Base-by-base conservation (phyloP, 2,888 invertebrate genomes). In the Microctonus hyperodae region DNA sequence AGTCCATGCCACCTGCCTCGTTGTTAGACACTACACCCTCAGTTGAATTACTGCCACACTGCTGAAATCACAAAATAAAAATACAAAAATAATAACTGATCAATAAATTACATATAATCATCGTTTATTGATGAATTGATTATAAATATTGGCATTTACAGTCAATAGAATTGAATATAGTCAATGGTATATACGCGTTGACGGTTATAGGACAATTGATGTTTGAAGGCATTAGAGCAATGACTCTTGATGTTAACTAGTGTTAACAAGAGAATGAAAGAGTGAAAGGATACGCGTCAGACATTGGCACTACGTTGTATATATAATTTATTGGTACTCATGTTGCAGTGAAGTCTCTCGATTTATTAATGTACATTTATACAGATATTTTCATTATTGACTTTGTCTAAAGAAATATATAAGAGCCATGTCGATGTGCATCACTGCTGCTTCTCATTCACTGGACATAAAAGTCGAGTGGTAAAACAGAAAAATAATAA, bases 1-100 rank as follows among this genome's bases (percentile, higher is more conserved):
- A 92, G 86, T 93, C 93, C 92, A 93, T 92, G 85, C 91, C 91
- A 86, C 88, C 77, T 62, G 72, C 76, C 51, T 75, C 75, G 66
- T 57, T 69, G 58, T 67, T 72, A 63, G 72, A 69, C 4, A 70
- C 71, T 16, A 67, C 74, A 50, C 71, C 77, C 63, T 79, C 80
- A 55, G 81, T 78, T 56, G 80, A 75, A 22, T 81, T 81, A 72
- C 79, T 82, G 65, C 79, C 79, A 73, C 81, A 82, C 80, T 83
- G 79, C 74, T 78, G 72, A 20, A 75, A 77, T 70, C 74, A 72
- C 2, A n/a, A 40, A 59, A 48, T 44, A n/a, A 10, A 28, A 16
- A 28, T n/a, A n/a, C 28, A 22, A 13, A 10, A 9, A n/a, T 51
- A n/a, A 48, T 20, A 44, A n/a, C n/a, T n/a, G n/a, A n/a, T n/a